Base-by-base conservation (phyloP, 2,113 vertebrate genomes). In the Urocitellus parryii region DNA sequence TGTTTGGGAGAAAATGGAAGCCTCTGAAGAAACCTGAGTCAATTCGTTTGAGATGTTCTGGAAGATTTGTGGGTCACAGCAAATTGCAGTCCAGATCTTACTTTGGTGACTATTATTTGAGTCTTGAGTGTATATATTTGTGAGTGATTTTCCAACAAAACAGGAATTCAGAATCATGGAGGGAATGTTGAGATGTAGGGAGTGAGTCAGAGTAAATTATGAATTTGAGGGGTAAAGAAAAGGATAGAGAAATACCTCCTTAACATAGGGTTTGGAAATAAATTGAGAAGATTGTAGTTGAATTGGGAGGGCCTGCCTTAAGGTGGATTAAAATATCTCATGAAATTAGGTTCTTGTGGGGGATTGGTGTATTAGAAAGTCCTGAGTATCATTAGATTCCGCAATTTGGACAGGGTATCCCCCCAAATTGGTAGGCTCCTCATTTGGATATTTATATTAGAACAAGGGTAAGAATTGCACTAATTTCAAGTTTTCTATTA, bases 31-130 rank as follows among this genome's bases (percentile, higher is more conserved):
- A 45, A 84, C 56, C 45, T 32, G 86, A 88, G 76, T 17, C 48
- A 58, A 16, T 77, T 2, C 4, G 48, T 97, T 89, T 70, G 63
- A 72, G 72, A 65, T 83, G 32, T 97, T 91, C 29, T 84, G 72
- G 89, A 85, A 91, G 76, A 87, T 95, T 84, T 92, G 53, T 90
- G 51, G 94, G 79, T 89, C 86, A 91, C 70, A 91, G 78, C 76
- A 93, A 93, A 86, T 88, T 96, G 80, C 61, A 90, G 78, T 16
- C 76, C 89, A 53, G 34, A 63, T 88, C 42, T 90, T 87, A 80
- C 37, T 92, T 81, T 80, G 51, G 39, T 95, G 88, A 96, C 91
- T 92, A 68, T 91, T 88, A 95, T 96, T 96, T 95, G 93, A 97
- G 68, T 25, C 48, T 77, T 68, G 16, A 5, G 20, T 89, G 48